A percentile compares a stretch with the other conserved stretches of the same genome.
Evolutionary conservation across 2,888 invertebrate genomes (phyloP).

Genomic region (Theristus sp.): DNA sequence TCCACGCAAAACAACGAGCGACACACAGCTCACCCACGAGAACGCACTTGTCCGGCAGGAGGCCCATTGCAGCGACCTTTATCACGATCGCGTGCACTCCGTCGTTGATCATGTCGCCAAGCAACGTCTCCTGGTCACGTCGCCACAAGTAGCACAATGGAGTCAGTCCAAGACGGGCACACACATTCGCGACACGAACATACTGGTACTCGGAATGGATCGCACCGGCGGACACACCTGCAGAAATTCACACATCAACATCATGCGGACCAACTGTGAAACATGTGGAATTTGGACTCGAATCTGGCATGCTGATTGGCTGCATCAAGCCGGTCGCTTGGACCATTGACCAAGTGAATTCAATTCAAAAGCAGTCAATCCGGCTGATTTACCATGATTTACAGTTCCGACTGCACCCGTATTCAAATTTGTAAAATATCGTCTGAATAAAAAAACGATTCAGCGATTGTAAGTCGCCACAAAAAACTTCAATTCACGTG

Average conservation of each 20-base stretch:
- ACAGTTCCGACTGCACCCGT: too few species aligned
- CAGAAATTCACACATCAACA: conserved; percentile 42
- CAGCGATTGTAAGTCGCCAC: too few species aligned
- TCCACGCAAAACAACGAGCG: too few species aligned
- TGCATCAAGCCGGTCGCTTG: not conserved
- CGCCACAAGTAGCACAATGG: conserved; percentile 88
- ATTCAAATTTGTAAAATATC: too few species aligned
- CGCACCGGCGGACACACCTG: conserved; percentile 89
- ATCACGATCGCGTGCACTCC: conserved; percentile 81
- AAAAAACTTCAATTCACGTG: too few species aligned
- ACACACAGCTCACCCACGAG: too few species aligned
- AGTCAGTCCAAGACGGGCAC: conserved; percentile 65
- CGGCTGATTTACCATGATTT: too few species aligned
- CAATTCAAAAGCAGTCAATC: conserved; percentile 1
- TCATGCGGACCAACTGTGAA: too few species aligned
- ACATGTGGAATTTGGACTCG: too few species aligned
- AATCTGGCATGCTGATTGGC: too few species aligned
- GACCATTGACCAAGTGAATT: not conserved
- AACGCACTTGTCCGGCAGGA: conserved; percentile 45
- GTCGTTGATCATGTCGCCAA: conserved; percentile 88
- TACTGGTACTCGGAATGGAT: conserved; percentile 96
- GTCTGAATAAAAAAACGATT: too few species aligned
- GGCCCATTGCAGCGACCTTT: conserved; percentile 69
- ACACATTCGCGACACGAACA: conserved; percentile 53
- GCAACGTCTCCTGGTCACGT: conserved; percentile 70